Conservation (phyloP, 2,113 vertebrate species). For the Symphodus melops region DNA sequence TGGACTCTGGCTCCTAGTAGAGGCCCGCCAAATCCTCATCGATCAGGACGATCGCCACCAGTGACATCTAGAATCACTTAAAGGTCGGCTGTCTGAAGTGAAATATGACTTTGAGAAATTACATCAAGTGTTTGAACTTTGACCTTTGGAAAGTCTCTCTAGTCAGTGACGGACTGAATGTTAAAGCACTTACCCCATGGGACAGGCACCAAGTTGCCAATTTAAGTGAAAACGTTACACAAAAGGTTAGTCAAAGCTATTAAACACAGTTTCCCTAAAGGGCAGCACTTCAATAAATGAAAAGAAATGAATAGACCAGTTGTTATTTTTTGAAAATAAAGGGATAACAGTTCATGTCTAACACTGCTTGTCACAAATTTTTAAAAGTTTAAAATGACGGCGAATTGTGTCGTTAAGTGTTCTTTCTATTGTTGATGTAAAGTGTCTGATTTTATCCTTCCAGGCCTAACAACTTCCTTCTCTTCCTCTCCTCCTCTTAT, state of each 20-base stretch:
- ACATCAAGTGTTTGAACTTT: not conserved
- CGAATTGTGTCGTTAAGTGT: no score
- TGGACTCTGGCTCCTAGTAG: constrained; percentile 51
- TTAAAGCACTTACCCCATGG: not conserved
- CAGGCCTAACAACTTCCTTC: no score
- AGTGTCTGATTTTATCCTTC: no score
- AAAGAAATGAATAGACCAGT: no score
- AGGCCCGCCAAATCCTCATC: constrained; percentile 24
- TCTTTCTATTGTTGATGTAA: no score
- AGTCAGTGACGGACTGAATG: not conserved
- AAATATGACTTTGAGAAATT: not conserved
- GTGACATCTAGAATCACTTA: constrained; percentile 24
- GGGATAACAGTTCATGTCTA: no score
- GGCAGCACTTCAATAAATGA: no score
- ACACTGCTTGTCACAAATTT: no score
- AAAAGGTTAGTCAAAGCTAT: not conserved
- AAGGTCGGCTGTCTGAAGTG: not conserved
- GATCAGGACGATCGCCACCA: constrained; percentile 18
- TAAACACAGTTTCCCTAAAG: no score
- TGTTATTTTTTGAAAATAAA: no score
- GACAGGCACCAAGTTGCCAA: not conserved
- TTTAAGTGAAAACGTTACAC: not conserved
- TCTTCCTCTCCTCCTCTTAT: no score
- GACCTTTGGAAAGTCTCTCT: not conserved
- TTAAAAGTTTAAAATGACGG: no score